Conservation (phyloP, 2,888 invertebrate genomes). For the Cheilosia impressa region DNA sequence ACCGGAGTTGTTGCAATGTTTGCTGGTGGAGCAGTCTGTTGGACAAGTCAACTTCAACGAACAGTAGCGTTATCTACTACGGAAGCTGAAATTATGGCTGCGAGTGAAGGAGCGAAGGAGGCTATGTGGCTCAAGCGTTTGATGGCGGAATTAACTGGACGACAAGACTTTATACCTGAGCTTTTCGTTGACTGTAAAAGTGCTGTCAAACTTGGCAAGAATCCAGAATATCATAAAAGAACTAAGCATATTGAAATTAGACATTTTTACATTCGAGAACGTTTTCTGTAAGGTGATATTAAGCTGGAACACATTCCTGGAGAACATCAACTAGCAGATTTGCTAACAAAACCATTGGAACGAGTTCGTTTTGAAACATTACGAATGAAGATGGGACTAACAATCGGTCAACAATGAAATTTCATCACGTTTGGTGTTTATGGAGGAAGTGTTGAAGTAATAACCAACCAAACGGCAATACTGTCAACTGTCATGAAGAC, state of each 20-base stretch:
- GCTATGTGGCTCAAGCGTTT: constrained; percentile 22
- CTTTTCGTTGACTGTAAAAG: constrained; percentile 8
- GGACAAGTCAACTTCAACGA: no score
- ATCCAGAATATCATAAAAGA: constrained; percentile 13
- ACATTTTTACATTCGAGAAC: constrained; percentile 14
- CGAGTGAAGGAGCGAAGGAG: no score
- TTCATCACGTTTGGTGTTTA: constrained; percentile 1
- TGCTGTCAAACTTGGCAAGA: constrained; percentile 21
- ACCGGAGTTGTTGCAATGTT: no score
- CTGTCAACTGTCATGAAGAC: not conserved
- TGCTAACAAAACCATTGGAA: constrained; percentile 8
- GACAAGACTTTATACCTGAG: constrained; percentile 13
- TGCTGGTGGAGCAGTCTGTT: no score
- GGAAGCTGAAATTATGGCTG: constrained; percentile 18
- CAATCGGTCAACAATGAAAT: not conserved
- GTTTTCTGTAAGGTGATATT: constrained; percentile 15
- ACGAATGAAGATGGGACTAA: constrained; percentile 3
- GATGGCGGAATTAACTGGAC: constrained; percentile 19
- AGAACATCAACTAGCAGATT: constrained; percentile 2
- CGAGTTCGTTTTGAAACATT: not conserved
- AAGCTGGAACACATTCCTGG: constrained; percentile 21
- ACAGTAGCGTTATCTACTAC: no score
- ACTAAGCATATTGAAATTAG: constrained; percentile 8
- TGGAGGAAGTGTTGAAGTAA: not conserved
- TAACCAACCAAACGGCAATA: not conserved